Percentiles rank a stretch among this genome's conserved stretches.
Conservation (phyloP, 2,797 vertebrate genomes). For the Spondyliosoma cantharus region DNA sequence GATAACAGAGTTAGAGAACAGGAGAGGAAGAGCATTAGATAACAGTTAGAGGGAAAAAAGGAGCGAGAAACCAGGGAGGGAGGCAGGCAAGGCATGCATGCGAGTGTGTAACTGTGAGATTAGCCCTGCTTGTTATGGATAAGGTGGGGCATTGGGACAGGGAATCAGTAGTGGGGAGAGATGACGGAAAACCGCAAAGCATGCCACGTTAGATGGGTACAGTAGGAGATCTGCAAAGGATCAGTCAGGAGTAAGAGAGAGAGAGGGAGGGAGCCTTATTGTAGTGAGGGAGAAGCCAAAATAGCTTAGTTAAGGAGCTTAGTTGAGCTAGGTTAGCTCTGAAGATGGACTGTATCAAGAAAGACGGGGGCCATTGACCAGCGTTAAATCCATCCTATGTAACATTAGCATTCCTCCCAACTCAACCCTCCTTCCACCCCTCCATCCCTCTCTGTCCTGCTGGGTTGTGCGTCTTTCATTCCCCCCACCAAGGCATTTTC, state of each 20-base stretch:
- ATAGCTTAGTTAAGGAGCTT: slow-evolving; percentile 74
- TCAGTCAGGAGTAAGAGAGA: slow-evolving; percentile 71
- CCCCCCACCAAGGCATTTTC: slow-evolving; percentile 75
- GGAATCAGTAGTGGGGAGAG: slow-evolving; percentile 59
- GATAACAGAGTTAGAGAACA: slow-evolving; percentile 67
- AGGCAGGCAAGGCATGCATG: slow-evolving; percentile 76
- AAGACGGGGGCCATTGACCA: slow-evolving; percentile 44
- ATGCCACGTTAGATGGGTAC: slow-evolving; percentile 75
- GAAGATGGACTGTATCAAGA: slow-evolving; percentile 65
- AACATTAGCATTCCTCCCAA: slow-evolving; percentile 57
- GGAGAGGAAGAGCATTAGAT: slow-evolving; percentile 66
- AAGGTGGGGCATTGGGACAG: slow-evolving; percentile 62
- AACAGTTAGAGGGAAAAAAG: slow-evolving; percentile 57
- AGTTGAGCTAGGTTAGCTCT: slow-evolving; percentile 71
- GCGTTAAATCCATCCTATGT: slow-evolving; percentile 61
- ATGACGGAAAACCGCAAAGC: slow-evolving; percentile 71
- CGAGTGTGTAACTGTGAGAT: slow-evolving; percentile 68
- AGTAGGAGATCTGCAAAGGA: slow-evolving; percentile 69
- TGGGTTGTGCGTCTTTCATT: slow-evolving; percentile 71
- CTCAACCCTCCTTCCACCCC: slow-evolving; percentile 33
- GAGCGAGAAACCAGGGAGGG: slow-evolving; percentile 59
- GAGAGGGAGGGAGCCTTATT: slow-evolving; percentile 62
- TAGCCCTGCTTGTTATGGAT: slow-evolving; percentile 74
- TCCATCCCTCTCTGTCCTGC: slow-evolving; percentile 52
- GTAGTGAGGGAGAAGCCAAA: slow-evolving; percentile 63